Evolutionary conservation across 2,888 invertebrate genomes (phyloP).

Genomic region (Erpobdella octoculata): DNA sequence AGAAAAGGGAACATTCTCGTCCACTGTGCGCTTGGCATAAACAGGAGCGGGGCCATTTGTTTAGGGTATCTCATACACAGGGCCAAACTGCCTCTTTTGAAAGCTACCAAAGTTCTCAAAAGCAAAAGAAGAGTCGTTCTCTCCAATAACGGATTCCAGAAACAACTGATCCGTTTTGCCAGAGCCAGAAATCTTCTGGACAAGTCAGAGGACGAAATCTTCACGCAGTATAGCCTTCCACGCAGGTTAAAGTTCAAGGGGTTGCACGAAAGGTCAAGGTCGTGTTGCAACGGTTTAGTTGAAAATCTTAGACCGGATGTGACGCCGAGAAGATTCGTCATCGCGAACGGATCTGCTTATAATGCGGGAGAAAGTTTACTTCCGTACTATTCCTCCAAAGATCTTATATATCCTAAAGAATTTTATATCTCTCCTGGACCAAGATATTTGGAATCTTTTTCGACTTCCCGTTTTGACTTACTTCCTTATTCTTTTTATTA

Average conservation of each 20-base stretch:
- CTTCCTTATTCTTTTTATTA: too few species aligned
- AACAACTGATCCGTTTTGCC: slow-evolving; percentile 36
- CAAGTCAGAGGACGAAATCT: not conserved
- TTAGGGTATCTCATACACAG: slow-evolving; percentile 36
- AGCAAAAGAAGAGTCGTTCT: slow-evolving; percentile 34
- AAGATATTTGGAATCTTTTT: too few species aligned
- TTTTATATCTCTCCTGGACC: too few species aligned
- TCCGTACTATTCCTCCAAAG: too few species aligned
- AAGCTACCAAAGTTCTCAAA: slow-evolving; percentile 34
- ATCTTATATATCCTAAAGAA: too few species aligned
- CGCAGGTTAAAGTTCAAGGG: not conserved
- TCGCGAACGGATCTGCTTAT: too few species aligned
- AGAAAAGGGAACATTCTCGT: slow-evolving; percentile 35
- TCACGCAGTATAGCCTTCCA: not conserved
- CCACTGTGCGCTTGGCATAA: slow-evolving; percentile 39
- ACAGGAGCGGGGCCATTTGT: slow-evolving; percentile 37
- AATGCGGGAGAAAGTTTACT: too few species aligned
- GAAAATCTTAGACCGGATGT: too few species aligned
- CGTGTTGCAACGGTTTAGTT: too few species aligned
- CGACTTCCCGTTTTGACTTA: too few species aligned
- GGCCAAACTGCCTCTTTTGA: slow-evolving; percentile 30
- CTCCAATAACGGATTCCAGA: slow-evolving; percentile 36
- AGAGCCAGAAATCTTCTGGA: slow-evolving; percentile 33
- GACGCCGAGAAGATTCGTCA: too few species aligned
- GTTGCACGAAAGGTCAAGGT: not conserved